Conservation (phyloP, 2,797 vertebrate genomes). For the Tragelaphus oryx region DNA sequence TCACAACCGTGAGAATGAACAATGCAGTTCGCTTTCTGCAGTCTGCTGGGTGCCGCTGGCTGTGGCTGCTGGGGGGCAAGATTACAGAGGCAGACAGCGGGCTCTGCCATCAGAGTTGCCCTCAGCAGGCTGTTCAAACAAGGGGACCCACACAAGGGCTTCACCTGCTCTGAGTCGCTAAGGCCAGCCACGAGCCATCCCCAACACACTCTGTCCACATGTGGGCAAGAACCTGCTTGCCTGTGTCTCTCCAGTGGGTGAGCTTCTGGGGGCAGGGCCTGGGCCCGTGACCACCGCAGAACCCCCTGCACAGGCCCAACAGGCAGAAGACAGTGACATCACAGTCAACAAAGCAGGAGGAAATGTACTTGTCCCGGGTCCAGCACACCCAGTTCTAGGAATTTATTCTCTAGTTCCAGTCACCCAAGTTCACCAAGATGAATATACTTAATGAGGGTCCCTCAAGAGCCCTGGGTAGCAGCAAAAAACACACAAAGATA, state of each 20-base stretch:
- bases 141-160: not conserved
- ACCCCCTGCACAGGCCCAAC: not conserved
- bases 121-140: not conserved
- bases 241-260: not conserved
- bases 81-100: not conserved
- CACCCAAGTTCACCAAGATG: not conserved
- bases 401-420: not conserved
- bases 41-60: not conserved
- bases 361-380: not conserved
- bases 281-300: not conserved
- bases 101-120: not conserved
- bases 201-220: accelerated
- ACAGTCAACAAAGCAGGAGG: not conserved
- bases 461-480: not conserved
- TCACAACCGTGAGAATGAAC: constrained; percentile 6
- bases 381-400: not conserved
- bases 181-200: not conserved
- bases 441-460: not conserved
- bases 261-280: not conserved
- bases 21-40: not conserved
- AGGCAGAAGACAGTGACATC: not conserved
- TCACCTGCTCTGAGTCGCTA: not conserved
- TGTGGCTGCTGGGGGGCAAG: not conserved
- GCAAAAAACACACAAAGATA: not conserved
- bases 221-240: not conserved